Evolutionary conservation across 2,888 invertebrate genomes (phyloP), one percentile per base, ranked within the genome.

Genomic region (Tridacna crocea): DNA sequence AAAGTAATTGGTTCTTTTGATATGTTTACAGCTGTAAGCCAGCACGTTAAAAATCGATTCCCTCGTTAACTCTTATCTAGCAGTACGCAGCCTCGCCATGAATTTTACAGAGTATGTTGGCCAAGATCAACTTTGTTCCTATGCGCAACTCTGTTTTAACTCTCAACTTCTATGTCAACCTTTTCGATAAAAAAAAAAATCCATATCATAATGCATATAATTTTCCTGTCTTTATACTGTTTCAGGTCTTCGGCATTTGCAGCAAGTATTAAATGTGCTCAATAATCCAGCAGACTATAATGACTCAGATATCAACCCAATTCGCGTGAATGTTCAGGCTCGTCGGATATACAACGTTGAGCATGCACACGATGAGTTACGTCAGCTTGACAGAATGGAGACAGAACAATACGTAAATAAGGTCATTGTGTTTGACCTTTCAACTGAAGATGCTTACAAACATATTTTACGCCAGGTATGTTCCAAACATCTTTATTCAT

Each of bases 341-440:
- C 78, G 88, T 2, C 79, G 90, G 19, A 72, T 91, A 17, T 88
- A 88, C 79, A 88, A 91, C 73, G 81, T 90, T 12, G 70, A 76
- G 76, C 75, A 90, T 70, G 90, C 91, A 0, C 92, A 92, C 46
- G 92, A 92, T 22, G 91, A 92, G 51, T 82, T 92, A 12, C 83
- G 90, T 22, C 85, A 87, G 51, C 81, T 92, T 27, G 93, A 92
- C 77, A 82, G 81, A 68, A 88, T 88, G 73, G 87, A 88, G 51
- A 68, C 84, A 11, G 83, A 83, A 17, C 80, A 66, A 12, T 74
- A 81, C 6, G 22, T 77, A 0, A 78, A 84, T 8, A 92, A 90
- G 76, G 87, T 87, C 48, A 88, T 92, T 19, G 89, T 92, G 22
- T 88, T 92, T 66, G 93, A 93, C 79, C 89, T 92, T 15, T 91